Conservation (phyloP, 92 coral and sea anemone genomes). For the Epizoanthus illoricatus region DNA sequence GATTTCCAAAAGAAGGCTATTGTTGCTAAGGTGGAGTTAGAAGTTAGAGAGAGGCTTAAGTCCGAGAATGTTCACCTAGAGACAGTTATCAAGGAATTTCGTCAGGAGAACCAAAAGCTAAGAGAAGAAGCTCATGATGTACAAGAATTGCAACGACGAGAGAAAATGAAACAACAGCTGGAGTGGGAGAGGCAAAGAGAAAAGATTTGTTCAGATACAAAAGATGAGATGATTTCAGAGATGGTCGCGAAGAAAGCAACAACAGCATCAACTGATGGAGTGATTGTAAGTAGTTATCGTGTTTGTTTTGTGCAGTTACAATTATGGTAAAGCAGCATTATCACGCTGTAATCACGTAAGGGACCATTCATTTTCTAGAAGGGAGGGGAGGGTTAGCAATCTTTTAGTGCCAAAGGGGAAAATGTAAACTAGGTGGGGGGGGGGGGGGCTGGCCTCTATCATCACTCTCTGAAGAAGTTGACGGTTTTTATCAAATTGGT, state of each 20-base stretch:
- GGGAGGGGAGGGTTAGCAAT: too few species aligned
- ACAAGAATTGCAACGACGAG: neutral
- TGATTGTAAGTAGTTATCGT: constrained; percentile 1
- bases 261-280: neutral
- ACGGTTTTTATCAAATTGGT: too few species aligned
- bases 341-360: neutral
- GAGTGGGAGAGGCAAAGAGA: neutral
- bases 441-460: too few species aligned
- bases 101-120: neutral
- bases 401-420: too few species aligned
- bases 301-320: neutral
- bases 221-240: neutral
- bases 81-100: constrained; percentile 4
- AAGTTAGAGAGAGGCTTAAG: neutral
- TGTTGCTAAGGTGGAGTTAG: neutral
- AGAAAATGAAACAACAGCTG: neutral
- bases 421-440: too few species aligned
- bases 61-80: neutral
- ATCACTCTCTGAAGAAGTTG: too few species aligned
- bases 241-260: neutral
- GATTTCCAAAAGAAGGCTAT: neutral
- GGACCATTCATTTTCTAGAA: too few species aligned
- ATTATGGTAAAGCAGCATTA: neutral
- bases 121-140: constrained; percentile 1
- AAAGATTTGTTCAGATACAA: neutral